Base-by-base conservation (phyloP, 2,888 invertebrate genomes). In the Mimas tiliae region DNA sequence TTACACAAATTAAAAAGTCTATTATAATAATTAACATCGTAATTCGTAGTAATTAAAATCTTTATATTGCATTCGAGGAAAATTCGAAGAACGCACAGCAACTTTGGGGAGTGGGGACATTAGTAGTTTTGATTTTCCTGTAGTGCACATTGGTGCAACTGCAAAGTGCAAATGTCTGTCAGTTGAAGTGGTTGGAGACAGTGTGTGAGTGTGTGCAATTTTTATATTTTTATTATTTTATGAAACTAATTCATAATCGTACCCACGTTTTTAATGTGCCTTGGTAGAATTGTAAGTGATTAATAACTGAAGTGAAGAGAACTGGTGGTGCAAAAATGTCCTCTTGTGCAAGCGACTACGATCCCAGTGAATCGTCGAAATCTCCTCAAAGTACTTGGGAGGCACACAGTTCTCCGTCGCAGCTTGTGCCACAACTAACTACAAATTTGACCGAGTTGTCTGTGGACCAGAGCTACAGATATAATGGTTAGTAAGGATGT, bases 351-450 rank as follows among this genome's bases (percentile, higher is more conserved):
- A 88, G 89, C 79, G 90, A 91, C 53, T 83, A 84, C 62, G 90
- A 91, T 70, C 80, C 82, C 69, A 89, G 89, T 69, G 89, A 89
- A 65, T 79, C 84, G 48, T 87, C 88, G 0, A 86, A 79, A 69
- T 89, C 90, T 45, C 89, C 90, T 1, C 73, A 76, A 63, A 84
- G 86, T 58, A 70, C 53, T 51, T 70, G 70, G 70, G 86, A 85
- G 14, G 87, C 90, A 0, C 80, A 83, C 48, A 86, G 86, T 70
- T 92, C 92, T 0, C 91, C 92, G 0, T 85, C 86, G 4, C 92
- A 91, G 68, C 87, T 88, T 73, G 90, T 91, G 34, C 90, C 91
- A 14, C 87, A 90, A 38, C 74, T 91, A 2, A 82, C 87, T 0
- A 82, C 76, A 47, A 82, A 80, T n/a, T 76, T 91, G 67, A 87